Evolutionary conservation across 2,888 invertebrate genomes (phyloP).

Genomic region (Philereme vetulata): DNA sequence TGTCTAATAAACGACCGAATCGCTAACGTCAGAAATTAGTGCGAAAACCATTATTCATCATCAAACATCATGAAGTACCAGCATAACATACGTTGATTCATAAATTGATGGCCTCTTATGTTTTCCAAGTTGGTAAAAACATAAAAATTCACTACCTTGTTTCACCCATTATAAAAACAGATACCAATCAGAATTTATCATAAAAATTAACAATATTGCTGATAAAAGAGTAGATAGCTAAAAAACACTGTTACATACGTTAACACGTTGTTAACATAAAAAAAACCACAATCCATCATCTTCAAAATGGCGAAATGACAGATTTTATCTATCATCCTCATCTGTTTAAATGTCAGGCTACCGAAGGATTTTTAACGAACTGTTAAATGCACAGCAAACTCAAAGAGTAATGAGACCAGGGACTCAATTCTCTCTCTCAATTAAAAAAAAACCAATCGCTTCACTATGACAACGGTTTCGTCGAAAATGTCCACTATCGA

Average conservation of each 20-base stretch:
- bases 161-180: constrained; percentile 16
- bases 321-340: constrained; percentile 19
- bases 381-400: too few species aligned
- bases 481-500: too few species aligned
- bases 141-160: constrained; percentile 21
- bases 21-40: too few species aligned
- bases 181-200: constrained; percentile 22
- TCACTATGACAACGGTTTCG: too few species aligned
- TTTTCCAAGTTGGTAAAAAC: neutral
- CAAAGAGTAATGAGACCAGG: too few species aligned
- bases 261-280: constrained; percentile 24
- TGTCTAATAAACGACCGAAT: too few species aligned
- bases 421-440: too few species aligned
- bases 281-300: constrained; percentile 10
- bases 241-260: constrained; percentile 6
- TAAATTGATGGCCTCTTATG: neutral
- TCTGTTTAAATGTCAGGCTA: constrained; percentile 15
- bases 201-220: constrained; percentile 23
- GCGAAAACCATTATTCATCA: too few species aligned
- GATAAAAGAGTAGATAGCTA: constrained; percentile 21
- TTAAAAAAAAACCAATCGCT: too few species aligned
- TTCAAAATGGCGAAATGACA: constrained; percentile 9
- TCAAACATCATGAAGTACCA: too few species aligned
- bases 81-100: too few species aligned
- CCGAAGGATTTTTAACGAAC: neutral